Evolutionary conservation across 2,113 vertebrate species (phyloP).

Genomic region (Elephas maximus): DNA sequence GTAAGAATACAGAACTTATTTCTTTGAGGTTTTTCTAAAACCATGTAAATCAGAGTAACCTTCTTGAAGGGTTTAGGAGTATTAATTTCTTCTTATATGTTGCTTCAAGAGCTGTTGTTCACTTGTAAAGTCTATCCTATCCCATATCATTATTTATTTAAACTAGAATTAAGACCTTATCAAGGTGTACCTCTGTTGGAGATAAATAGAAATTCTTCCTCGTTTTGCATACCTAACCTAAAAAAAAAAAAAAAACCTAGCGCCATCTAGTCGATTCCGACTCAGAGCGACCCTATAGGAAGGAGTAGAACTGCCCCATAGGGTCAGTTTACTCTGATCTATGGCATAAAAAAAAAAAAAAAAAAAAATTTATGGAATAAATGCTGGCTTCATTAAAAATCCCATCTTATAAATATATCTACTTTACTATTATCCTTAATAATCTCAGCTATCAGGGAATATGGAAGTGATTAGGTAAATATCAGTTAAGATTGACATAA

Average conservation of each 20-base stretch:
- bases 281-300: neutral
- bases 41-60: neutral
- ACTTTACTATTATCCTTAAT: neutral
- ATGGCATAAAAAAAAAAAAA: no score
- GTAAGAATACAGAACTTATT: neutral
- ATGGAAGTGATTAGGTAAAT: neutral
- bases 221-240: neutral
- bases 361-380: neutral
- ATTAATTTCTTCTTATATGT: neutral
- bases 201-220: neutral
- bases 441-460: neutral
- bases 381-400: neutral
- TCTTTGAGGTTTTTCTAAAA: neutral
- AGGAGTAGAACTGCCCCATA: neutral
- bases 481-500: neutral
- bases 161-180: conserved; percentile 12
- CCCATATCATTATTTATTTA: neutral
- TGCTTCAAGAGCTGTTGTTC: neutral
- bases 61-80: neutral
- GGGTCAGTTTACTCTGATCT: neutral
- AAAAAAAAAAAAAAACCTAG: no score
- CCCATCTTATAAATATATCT: neutral
- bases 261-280: no score
- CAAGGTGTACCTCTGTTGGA: neutral
- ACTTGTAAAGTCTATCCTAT: neutral